Evolutionary conservation across 2,113 vertebrate species (phyloP), one percentile per base, ranked within the genome.

Genomic region (Oryzias javanicus): DNA sequence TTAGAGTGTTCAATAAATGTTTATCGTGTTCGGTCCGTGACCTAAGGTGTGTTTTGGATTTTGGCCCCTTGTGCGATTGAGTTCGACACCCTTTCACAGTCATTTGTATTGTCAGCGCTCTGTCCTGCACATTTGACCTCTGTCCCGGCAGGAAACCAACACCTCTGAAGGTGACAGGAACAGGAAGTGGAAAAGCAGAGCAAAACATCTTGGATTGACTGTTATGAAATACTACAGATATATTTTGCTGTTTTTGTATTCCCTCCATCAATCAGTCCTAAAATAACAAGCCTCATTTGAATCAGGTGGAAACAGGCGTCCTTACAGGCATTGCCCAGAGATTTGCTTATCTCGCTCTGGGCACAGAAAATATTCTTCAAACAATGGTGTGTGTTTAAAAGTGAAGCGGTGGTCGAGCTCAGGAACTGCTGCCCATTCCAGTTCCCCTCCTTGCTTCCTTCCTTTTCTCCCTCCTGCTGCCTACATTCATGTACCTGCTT

Each of bases 361-460:
- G 50, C 64, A 35, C 41, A 51, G n/a, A 16, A 48, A 54, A 45
- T 16, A 12, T 64, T 6, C 22, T 29, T 14, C 55, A 53, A 82
- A 86, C 82, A 86, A 83, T 80, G 64, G 81, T 35, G 10, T 56
- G 60, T 52, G 49, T 74, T 81, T 70, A 58, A 80, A 76, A 77
- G 68, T 75, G 68, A 74, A 47, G 54, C 22, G 17, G 61, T 24
- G 22, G 40, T 75, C 60, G 41, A 19, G 60, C 69, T 75, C 77
- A 86, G 89, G 80, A 82, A 84, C 46, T 62, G 73, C 55, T 73
- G 74, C 80, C 84, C 83, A 74, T 65, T 79, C 72, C 72, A 76
- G 61, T 49, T 72, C 67, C 57, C 64, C 56, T 77, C 58, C 66
- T 81, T 75, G 57, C 63, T 86, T 86, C 84, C 86, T 88, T 85